These are phyloP conservation scores for Acleris holmiana DNA, from an alignment of 2,888 invertebrate genomes.

Conservation along the genomic window DNA sequence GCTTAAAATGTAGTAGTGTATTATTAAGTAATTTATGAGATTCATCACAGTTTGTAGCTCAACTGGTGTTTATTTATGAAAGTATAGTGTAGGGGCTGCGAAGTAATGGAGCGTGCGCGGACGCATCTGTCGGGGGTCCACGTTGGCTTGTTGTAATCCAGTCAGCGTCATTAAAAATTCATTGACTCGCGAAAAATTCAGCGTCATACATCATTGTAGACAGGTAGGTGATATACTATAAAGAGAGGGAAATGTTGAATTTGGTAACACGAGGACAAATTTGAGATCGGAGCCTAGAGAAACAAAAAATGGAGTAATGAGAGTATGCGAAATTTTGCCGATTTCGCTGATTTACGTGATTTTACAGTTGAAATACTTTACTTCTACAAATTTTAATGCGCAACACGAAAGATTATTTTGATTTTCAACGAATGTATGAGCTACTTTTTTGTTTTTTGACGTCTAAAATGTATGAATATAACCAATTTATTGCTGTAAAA, in stretches of 20 bases:
- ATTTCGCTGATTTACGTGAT: too few species aligned
- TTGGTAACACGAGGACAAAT: not conserved
- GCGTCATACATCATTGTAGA: slow-evolving; percentile 18
- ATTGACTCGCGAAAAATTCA: slow-evolving; percentile 41
- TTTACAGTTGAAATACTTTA: too few species aligned
- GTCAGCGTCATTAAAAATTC: slow-evolving; percentile 50
- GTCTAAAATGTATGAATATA: too few species aligned
- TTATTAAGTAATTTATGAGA: slow-evolving; percentile 36
- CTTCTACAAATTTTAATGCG: too few species aligned
- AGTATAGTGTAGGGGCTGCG: slow-evolving; percentile 55
- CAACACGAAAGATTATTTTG: too few species aligned
- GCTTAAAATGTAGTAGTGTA: slow-evolving; percentile 25
- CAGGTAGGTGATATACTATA: not conserved
- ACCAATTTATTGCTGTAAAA: too few species aligned
- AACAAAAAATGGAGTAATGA: too few species aligned
- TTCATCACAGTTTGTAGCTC: slow-evolving; percentile 37
- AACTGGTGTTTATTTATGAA: slow-evolving; percentile 61
- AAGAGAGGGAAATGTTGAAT: not conserved
- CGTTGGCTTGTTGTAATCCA: slow-evolving; percentile 46
- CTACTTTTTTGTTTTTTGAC: too few species aligned
- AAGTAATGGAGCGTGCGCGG: slow-evolving; percentile 71
- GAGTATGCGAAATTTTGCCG: too few species aligned
- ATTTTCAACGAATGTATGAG: too few species aligned
- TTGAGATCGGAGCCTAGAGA: too few species aligned
- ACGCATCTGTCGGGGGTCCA: slow-evolving; percentile 62